Evolutionary conservation across 1,140 invertebrate species (phyloP), one percentile per base, ranked within the genome.

Genomic region (Trichogramma pretiosum): DNA sequence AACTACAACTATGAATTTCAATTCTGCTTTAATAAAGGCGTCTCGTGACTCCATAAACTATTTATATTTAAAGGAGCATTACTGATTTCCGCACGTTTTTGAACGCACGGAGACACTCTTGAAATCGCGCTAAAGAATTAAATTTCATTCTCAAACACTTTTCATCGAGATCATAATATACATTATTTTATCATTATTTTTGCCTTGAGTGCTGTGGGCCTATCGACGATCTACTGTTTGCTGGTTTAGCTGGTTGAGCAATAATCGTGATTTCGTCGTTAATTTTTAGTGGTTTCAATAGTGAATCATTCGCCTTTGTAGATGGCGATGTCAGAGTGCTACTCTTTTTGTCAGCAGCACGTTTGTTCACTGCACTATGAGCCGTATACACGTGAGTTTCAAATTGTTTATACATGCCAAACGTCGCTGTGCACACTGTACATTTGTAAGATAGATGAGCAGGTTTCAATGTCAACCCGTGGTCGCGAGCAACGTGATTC

Each of bases 391-490:
- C 90, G 64, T 94, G 91, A 66, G 86, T 93, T 62, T 93, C 90
- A 60, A 94, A 94, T 58, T 91, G 84, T 70, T 90, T 90, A 74
- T 94, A 94, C 85, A 93, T 90, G 48, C 88, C 88, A 61, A 93
- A 93, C 9, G 89, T 93, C 35, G 90, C 89, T 40, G 89, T 91
- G 67, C 90, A 94, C 5, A 93, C 90, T 21, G 90, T 93, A 70
- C 90, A 94, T 66, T 93, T 94, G 75, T 93, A 93, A 8, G 89
- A 92, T 18, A 93, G 69, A 69, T 93, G 89, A 21, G 89, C 89
- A 7, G 90, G 90, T 61, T 93, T 93, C 47, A 93, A 69, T 13
- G 85, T 89, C 79, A 92, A 84, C 54, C 85, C 87, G 66, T 93
- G 90, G 67, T 93, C 90, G 49, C 87, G 77, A 24, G 87, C 87